Conservation (phyloP, 2,797 vertebrate species). For the Micrastur ruficollis region DNA sequence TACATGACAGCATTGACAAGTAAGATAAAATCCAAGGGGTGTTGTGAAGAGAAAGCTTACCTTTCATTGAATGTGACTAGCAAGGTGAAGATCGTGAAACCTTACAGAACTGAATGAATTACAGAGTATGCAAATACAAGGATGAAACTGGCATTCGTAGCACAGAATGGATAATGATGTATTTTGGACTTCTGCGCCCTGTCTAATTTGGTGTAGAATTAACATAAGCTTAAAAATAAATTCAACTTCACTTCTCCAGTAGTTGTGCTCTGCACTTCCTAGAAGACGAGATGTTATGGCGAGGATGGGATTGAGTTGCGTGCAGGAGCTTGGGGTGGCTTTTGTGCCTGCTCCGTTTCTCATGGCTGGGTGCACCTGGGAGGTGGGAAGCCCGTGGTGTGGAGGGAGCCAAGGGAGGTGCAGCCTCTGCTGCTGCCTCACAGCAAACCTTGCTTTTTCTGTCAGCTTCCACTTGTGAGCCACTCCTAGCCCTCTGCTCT, state of each 20-base stretch:
- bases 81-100: neutral
- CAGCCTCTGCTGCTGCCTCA: neutral
- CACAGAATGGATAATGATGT: neutral
- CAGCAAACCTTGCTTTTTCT: neutral
- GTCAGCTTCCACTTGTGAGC: neutral
- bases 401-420: neutral
- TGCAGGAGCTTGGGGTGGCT: neutral
- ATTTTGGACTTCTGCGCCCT: neutral
- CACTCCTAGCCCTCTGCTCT: neutral
- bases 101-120: neutral
- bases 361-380: fast-evolving
- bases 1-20: neutral
- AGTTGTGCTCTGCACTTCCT: neutral
- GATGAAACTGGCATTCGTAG: neutral
- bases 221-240: neutral
- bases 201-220: neutral
- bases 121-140: neutral
- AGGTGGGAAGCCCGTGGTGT: fast-evolving
- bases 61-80: neutral
- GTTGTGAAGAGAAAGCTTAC: neutral
- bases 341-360: neutral
- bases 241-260: neutral
- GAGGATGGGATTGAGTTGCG: neutral
- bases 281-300: neutral
- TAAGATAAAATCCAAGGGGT: neutral